Conservation (phyloP, 2,888 invertebrate species). For the Tipula confusa region DNA sequence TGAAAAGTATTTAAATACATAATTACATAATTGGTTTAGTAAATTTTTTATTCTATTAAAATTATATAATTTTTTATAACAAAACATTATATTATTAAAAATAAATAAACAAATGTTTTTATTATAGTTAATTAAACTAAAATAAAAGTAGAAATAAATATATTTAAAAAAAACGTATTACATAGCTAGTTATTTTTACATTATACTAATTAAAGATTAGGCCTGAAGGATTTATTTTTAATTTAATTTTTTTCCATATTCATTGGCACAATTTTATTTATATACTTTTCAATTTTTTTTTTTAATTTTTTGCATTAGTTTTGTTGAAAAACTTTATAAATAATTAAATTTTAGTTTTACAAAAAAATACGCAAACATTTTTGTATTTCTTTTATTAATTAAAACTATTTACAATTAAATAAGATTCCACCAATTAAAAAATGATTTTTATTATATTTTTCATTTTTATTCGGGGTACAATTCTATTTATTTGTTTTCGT, state of each 20-base stretch:
- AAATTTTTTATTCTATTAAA: conserved; percentile 25
- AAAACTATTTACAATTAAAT: neutral
- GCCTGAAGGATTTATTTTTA: neutral
- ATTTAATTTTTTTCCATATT: neutral
- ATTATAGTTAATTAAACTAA: neutral
- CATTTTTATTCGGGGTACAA: too few relatives aligned
- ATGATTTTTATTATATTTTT: neutral
- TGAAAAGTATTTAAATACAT: neutral
- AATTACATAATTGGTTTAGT: neutral
- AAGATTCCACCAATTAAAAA: neutral
- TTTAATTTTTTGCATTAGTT: neutral
- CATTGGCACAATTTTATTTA: conserved; percentile 26
- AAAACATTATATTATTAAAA: neutral
- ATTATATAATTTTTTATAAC: neutral
- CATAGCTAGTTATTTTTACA: neutral
- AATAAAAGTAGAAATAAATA: neutral
- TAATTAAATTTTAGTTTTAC: conserved; percentile 20
- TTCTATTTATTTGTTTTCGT: neutral
- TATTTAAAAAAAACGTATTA: neutral
- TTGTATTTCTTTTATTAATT: conserved; percentile 17
- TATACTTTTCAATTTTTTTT: neutral
- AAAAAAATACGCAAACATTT: neutral
- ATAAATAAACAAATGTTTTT: neutral
- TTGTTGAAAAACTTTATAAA: neutral
- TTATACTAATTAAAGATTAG: neutral